phyloP scores from a whole-genome alignment of 1,140 invertebrate species.

The Aethina tumida region DNA sequence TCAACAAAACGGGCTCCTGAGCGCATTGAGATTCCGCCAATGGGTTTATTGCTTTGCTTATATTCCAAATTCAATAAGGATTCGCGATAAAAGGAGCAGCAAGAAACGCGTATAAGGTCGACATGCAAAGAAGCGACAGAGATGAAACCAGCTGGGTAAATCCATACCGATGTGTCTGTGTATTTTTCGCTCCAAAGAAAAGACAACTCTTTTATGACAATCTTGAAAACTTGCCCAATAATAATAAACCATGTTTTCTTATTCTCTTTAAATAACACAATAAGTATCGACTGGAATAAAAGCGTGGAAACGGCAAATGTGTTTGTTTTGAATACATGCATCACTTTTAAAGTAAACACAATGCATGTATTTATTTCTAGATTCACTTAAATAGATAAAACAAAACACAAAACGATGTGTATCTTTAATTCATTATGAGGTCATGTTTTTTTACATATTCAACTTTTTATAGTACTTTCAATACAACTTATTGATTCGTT shows the following conservation, averaged over 20 bases:
- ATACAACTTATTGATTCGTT: too few relatives aligned
- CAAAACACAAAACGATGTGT: too few relatives aligned
- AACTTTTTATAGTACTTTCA: too few relatives aligned
- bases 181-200: not conserved
- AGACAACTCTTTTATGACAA: not conserved
- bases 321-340: not conserved
- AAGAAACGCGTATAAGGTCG: slow-evolving; percentile 11
- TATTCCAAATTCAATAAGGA: slow-evolving; percentile 32
- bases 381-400: not conserved
- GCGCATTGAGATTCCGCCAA: slow-evolving; percentile 29
- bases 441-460: too few relatives aligned
- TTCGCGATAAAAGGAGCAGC: slow-evolving; percentile 19
- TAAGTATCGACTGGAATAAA: not conserved
- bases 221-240: slow-evolving; percentile 2
- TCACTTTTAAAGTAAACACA: not conserved
- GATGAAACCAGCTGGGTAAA: slow-evolving; percentile 8
- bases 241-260: slow-evolving; percentile 2
- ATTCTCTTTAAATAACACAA: not conserved
- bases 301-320: not conserved
- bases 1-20: slow-evolving; percentile 24
- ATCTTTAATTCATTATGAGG: too few relatives aligned
- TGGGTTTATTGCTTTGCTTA: slow-evolving; percentile 34
- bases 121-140: slow-evolving; percentile 14
- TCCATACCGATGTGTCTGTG: slow-evolving; percentile 7
- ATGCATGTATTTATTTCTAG: not conserved